Conservation (phyloP, 2,113 vertebrate species). For the Tylochromis polylepis region DNA sequence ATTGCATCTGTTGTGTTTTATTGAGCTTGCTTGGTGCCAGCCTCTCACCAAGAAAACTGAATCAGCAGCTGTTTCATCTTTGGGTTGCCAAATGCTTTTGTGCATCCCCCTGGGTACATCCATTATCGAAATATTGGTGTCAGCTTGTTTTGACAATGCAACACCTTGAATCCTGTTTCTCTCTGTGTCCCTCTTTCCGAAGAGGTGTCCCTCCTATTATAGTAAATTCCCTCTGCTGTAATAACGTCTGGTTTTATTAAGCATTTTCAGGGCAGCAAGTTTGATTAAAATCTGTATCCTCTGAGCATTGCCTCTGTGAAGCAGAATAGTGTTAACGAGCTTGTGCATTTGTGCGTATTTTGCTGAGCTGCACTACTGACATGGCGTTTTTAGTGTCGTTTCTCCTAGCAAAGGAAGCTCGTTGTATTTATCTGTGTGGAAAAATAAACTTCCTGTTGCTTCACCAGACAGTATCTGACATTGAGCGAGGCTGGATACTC, state of each 20-base stretch:
- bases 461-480: slow-evolving; percentile 89
- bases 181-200: not conserved
- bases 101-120: not conserved
- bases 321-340: not conserved
- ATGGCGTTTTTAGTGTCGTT: not conserved
- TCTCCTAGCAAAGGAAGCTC: not conserved
- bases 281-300: slow-evolving; percentile 8
- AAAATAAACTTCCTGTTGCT: slow-evolving; percentile 11
- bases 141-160: slow-evolving; percentile 23
- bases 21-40: not conserved
- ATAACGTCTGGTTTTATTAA: slow-evolving; percentile 3
- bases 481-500: slow-evolving; percentile 93
- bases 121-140: not conserved
- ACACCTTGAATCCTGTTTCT: not conserved
- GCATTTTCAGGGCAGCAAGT: not conserved
- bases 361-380: not conserved
- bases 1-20: not conserved
- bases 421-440: not conserved
- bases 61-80: not conserved
- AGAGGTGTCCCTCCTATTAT: not conserved
- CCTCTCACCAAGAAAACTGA: not conserved
- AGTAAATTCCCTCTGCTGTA: not conserved
- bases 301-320: not conserved
- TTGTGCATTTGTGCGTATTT: not conserved
- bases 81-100: not conserved